A percentile compares a stretch with the other conserved stretches of the same genome.
Evolutionary conservation across 2,797 vertebrate species (phyloP).

Genomic region (Halcyon leucocephala): DNA sequence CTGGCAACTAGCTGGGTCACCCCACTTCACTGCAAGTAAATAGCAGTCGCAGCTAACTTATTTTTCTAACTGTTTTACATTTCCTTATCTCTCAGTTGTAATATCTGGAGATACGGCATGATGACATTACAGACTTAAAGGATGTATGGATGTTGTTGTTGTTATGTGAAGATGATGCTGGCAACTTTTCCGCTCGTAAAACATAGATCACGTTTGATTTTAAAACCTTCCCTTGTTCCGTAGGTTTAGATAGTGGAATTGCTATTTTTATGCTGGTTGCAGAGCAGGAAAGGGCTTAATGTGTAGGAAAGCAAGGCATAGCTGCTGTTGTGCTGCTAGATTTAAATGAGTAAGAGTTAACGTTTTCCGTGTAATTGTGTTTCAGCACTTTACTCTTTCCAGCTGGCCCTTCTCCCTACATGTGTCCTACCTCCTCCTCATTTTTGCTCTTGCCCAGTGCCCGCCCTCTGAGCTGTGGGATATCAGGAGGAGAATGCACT

Average conservation of each 20-base stretch:
- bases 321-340: neutral
- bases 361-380: neutral
- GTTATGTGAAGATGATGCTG: neutral
- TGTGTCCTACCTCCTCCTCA: neutral
- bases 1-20: neutral
- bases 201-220: neutral
- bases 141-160: neutral
- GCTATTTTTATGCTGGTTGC: neutral
- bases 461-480: fast-evolving
- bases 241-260: neutral
- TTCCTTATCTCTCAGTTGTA: neutral
- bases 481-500: neutral
- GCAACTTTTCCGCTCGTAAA: neutral
- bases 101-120: neutral
- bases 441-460: neutral
- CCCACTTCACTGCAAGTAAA: neutral
- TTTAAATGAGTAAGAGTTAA: neutral
- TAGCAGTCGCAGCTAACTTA: neutral
- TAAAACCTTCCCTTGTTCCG: neutral
- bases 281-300: neutral
- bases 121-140: neutral
- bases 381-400: neutral
- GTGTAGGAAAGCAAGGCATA: neutral
- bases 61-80: neutral
- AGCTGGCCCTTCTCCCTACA: neutral